Base-by-base conservation (phyloP, 2,797 vertebrate genomes). In the Silurus aristotelis region DNA sequence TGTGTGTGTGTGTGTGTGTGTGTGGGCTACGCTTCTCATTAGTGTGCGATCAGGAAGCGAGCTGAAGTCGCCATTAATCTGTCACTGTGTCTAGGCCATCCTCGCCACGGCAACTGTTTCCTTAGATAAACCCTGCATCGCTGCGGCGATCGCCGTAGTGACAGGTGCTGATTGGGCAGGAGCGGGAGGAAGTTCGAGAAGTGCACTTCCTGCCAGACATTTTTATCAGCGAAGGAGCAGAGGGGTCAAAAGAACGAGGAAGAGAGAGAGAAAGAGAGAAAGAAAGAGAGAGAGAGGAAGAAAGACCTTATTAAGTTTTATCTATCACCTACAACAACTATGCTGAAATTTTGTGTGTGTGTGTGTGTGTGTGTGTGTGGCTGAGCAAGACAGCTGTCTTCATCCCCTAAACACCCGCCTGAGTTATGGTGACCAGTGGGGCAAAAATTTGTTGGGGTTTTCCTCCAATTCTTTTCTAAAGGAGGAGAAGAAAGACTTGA, bases 1-100 rank as follows among this genome's bases (percentile, higher is more conserved):
- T 25, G 60, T 72, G 63, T 68, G 60, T 71, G 80, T 78, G 61
- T 56, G 82, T 63, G 58, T 46, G 64, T 75, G 68, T 78, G 77
- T 63, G 38, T 56, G 43, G 56, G 63, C 13, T 55, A 55, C 2
- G n/a, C 22, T 96, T 95, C 96, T 98, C 98, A 99, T 99, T 98
- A 98, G 97, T 96, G 96, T 97, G 95, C 96, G 92, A 95, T 96
- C 97, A 99, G 98, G 97, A 99, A 98, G 97, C 96, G 95, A 97
- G 96, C 96, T 96, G 95, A 92, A 95, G 95, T 87, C 94, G 94
- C 93, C 96, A 97, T 98, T 99, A 99, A 99, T 99, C 96, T 97
- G 96, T 98, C 96, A 94, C 94, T 92, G 96, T 94, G 94, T 93
- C 94, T 96, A 97, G 96, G 96, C 97, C 97, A 97, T 99, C 97